Evolutionary conservation across 2,797 vertebrate genomes (phyloP).

Genomic region (Esox masquinongy): DNA sequence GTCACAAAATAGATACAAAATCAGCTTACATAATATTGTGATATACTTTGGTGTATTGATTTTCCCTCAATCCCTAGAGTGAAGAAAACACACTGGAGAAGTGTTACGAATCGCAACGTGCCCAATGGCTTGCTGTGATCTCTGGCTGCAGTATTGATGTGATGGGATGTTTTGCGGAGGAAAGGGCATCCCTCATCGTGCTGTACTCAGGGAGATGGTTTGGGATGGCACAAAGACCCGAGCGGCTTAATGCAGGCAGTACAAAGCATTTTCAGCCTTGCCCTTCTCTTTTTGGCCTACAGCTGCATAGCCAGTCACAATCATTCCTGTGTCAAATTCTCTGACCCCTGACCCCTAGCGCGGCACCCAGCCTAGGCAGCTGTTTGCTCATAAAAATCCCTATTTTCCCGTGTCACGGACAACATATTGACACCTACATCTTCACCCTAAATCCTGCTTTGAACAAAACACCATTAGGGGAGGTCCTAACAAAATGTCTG

Average conservation of each 20-base stretch:
- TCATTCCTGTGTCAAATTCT: neutral
- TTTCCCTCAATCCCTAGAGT: no score
- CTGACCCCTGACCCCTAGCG: neutral
- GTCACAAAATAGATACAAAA: no score
- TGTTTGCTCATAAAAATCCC: slow-evolving; percentile 1
- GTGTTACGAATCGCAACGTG: neutral
- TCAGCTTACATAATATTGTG: no score
- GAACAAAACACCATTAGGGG: neutral
- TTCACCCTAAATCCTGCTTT: neutral
- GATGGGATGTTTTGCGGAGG: neutral
- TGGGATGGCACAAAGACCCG: neutral
- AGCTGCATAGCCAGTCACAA: neutral
- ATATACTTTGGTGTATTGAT: no score
- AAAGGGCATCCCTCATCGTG: no score
- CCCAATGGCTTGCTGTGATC: neutral
- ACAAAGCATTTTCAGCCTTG: slow-evolving; percentile 12
- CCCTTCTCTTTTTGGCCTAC: neutral
- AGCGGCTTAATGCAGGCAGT: slow-evolving; percentile 24
- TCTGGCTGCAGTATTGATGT: neutral
- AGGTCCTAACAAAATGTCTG: neutral
- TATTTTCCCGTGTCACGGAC: neutral
- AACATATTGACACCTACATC: neutral
- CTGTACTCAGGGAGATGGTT: neutral
- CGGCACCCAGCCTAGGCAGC: slow-evolving; percentile 4
- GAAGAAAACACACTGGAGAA: no score